phyloP scores from a whole-genome alignment of 2,888 invertebrate genomes.

The Acrocera orbiculus region DNA sequence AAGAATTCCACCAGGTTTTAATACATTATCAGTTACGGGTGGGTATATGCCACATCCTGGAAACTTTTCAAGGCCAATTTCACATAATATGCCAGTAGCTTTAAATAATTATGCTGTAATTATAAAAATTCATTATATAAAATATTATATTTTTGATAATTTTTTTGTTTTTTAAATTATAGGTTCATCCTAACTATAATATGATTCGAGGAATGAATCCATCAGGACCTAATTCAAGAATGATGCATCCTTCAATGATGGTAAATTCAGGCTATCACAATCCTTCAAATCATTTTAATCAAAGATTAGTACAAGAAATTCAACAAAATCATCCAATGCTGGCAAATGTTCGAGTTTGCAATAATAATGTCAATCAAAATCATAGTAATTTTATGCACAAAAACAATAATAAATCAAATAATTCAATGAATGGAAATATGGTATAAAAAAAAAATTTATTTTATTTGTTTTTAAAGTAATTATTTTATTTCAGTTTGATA shows the following conservation, averaged over 20 bases:
- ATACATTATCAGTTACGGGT: conserved; percentile 13
- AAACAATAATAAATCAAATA: conserved; percentile 5
- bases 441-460: conserved; percentile 15
- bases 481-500: not conserved
- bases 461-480: not conserved
- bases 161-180: not conserved
- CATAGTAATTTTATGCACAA: not conserved
- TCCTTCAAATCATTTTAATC: conserved; percentile 20
- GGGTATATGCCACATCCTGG: conserved; percentile 24
- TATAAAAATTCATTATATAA: not conserved
- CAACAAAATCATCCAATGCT: conserved; percentile 31
- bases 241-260: too few relatives aligned
- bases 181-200: conserved; percentile 30
- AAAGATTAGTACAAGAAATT: conserved; percentile 30
- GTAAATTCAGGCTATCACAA: too few relatives aligned
- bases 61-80: conserved; percentile 23
- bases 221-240: too few relatives aligned
- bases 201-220: too few relatives aligned
- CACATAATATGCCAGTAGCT: conserved; percentile 26
- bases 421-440: conserved; percentile 18
- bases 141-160: conserved; percentile 12
- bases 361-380: conserved; percentile 17
- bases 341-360: conserved; percentile 17
- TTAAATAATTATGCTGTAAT: conserved; percentile 28
- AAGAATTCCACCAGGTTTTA: conserved; percentile 25